phyloP scores from a whole-genome alignment of 2,888 invertebrate species.

The Volucella inanis region DNA sequence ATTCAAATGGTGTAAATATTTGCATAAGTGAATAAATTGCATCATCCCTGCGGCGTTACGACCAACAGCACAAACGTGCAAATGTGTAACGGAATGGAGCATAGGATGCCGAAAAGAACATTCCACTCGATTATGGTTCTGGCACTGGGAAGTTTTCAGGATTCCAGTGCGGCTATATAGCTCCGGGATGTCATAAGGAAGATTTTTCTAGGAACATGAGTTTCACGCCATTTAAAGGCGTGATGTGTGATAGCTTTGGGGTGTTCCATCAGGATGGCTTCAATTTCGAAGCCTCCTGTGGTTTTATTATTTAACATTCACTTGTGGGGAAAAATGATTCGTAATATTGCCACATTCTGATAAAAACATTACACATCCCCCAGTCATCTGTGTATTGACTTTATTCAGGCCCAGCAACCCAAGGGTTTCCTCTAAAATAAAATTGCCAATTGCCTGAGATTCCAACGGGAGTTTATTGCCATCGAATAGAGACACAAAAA shows the following conservation, averaged over 20 bases:
- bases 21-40: constrained; percentile 65
- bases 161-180: constrained; percentile 3
- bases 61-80: constrained; percentile 29
- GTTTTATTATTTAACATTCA: constrained; percentile 25
- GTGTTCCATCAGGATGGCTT: constrained; percentile 23
- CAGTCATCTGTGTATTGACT: constrained; percentile 8
- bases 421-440: constrained; percentile 38
- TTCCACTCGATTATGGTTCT: background rate
- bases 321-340: constrained; percentile 9
- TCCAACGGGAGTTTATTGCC: constrained; percentile 39
- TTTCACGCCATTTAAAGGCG: constrained; percentile 25
- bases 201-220: background rate
- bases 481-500: constrained; percentile 8
- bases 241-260: constrained; percentile 40
- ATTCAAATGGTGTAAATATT: constrained; percentile 56
- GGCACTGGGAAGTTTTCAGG: background rate
- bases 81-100: constrained; percentile 24
- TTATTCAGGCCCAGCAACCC: constrained; percentile 16
- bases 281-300: constrained; percentile 47
- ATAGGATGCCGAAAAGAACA: constrained; percentile 5
- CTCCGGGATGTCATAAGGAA: constrained; percentile 55
- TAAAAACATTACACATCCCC: constrained; percentile 6
- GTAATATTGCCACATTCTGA: constrained; percentile 36
- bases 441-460: constrained; percentile 11
- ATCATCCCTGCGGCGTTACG: constrained; percentile 53